Base-by-base conservation (phyloP, 2,888 invertebrate species). In the Aspidapion aeneum region DNA sequence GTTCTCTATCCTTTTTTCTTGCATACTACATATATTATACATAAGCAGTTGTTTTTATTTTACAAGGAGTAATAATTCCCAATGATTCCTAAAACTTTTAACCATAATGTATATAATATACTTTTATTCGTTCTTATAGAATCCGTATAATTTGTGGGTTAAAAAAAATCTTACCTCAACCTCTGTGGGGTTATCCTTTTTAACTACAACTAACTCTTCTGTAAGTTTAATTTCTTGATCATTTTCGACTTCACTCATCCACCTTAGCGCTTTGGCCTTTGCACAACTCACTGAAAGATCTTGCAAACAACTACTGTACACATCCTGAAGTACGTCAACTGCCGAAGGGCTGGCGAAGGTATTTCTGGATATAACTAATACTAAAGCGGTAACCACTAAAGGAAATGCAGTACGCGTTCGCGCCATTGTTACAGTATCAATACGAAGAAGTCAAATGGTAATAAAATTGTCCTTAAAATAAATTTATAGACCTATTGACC, bases 241-340 rank as follows among this genome's bases (percentile, higher is more conserved):
- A 71, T 86, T 83, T 18, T 85, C 80, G 1, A 88, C 89, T 64
- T 84, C 82, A 70, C 87, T 87, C 71, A 91, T 84, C 88, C 91
- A 93, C 69, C 87, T 84, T 74, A 93, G 78, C 55, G 92, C 86
- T 78, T 90, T 90, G 7, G 92, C 92, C 73, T 90, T 89, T 61
- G 90, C 88, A 80, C 93, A 93, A 73, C 85, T 84, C 67, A 88
- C 82, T 52, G 88, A 88, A 73, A 88, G 86, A 73, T 87, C 86
- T 75, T 86, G 86, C 57, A 90, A 76, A 73, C 90, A 90, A 77
- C 85, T 83, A 60, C 83, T 79, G 76, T 89, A 90, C 79, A 90
- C 86, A 73, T 88, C 89, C 67, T 81, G 81, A 18, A 86, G 82
- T 73, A 90, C 78, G 67, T 85, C 86, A 1, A 86, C 81, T 1